Evolutionary conservation across 2,797 vertebrate genomes (phyloP), one percentile per base, ranked within the genome.

Genomic region (Sternotherus odoratus): DNA sequence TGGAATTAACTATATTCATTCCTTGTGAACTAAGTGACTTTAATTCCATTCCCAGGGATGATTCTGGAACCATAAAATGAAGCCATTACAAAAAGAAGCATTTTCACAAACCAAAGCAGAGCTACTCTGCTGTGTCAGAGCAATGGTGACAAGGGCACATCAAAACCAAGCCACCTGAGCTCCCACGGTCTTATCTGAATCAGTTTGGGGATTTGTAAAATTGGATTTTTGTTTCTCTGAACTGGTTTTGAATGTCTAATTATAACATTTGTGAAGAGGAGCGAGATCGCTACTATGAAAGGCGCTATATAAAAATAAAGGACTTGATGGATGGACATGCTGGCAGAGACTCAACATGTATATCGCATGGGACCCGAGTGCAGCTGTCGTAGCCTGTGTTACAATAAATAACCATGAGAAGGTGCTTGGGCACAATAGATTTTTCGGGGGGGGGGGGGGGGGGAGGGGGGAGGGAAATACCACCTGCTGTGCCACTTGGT

Each of bases 201-300:
- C 86, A 94, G 39, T 80, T 93, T 74, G 72, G 85, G 33, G 91
- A 86, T 78, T 79, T 79, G 91, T 84, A 82, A 95, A 88, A 82
- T 87, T 90, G 86, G 91, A 94, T 88, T 95, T 96, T 91, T 97
- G 96, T 96, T 97, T 97, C 92, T 95, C 87, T 90, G 94, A 86
- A 94, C 88, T 17, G 78, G 86, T 97, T 97, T 96, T 94, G 86
- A 82, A 90, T 91, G 87, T 95, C 97, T 97, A 97, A 97, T 98
- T 97, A 96, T 97, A 97, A 92, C 96, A 94, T 2, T 87, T 85
- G 72, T 85, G 82, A 78, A 96, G 94, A 10, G 13, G 96, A 91
- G 93, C 77, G 86, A 97, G 89, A 54, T n/a, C 33, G 91, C 92
- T 93, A 93, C 96, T 95, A 90, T 95, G 95, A 94, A 96, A 92